Evolutionary conservation across 1,140 invertebrate species (phyloP).

Genomic region (Phymastichus coffea): DNA sequence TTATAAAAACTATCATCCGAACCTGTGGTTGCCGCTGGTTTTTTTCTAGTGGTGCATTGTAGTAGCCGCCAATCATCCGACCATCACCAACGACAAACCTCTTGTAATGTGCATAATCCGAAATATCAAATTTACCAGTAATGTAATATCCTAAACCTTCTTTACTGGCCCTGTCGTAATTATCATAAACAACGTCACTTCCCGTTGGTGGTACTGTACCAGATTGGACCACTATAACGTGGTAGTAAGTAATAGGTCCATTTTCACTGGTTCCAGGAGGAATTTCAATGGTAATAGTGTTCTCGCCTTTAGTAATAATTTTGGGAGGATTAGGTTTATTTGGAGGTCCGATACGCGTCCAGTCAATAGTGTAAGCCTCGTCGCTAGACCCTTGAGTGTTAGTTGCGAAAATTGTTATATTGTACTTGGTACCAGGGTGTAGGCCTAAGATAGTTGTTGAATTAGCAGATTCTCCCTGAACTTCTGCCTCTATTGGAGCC

Average conservation of each 20-base stretch:
- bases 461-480: slow-evolving; percentile 50
- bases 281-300: slow-evolving; percentile 64
- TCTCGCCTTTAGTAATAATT: slow-evolving; percentile 60
- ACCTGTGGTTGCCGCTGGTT: slow-evolving; percentile 53
- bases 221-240: slow-evolving; percentile 69
- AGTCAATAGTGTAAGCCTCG: slow-evolving; percentile 56
- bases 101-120: slow-evolving; percentile 58
- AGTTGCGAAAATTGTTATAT: slow-evolving; percentile 66
- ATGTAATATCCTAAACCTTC: slow-evolving; percentile 75
- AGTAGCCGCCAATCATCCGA: slow-evolving; percentile 71
- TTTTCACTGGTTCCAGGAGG: slow-evolving; percentile 67
- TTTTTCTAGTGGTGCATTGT: slow-evolving; percentile 73
- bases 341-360: slow-evolving; percentile 71
- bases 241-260: slow-evolving; percentile 71
- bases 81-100: slow-evolving; percentile 78
- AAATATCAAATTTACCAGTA: slow-evolving; percentile 70
- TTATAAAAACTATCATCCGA: too few relatives aligned
- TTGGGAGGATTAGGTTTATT: slow-evolving; percentile 66
- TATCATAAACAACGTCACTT: slow-evolving; percentile 33
- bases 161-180: slow-evolving; percentile 61
- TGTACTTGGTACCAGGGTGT: slow-evolving; percentile 72
- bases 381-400: slow-evolving; percentile 64
- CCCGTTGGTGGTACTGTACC: slow-evolving; percentile 42
- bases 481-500: slow-evolving; percentile 45
- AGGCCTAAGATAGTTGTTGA: slow-evolving; percentile 60